Base-by-base conservation (phyloP, 1,140 invertebrate genomes). In the Drosophila pseudoobscura region DNA sequence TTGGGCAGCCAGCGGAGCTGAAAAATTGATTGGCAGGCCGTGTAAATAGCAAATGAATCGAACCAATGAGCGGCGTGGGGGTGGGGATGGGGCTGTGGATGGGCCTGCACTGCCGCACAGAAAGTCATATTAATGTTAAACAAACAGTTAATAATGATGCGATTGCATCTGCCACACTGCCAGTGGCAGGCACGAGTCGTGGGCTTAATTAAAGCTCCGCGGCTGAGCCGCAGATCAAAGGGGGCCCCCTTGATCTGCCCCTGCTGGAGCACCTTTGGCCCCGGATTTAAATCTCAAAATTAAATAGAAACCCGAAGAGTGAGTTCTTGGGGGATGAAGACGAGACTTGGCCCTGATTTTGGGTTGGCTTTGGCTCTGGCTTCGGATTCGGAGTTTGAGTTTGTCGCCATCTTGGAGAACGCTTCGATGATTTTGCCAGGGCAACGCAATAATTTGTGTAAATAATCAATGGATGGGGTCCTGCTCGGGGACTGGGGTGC, bases 371-470 rank as follows among this genome's bases (percentile, higher is more conserved):
- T 15, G 15, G 15, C 15, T 15, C 1, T 68, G 44, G 41, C 20
- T 53, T 50, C 45, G 26, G 50, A 26, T 11, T 39, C 68, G 17
- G 29, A 24, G 66, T 69, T 69, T 57, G 66, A 69, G 64, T 70
- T 61, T 75, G 72, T 61, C 64, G 73, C 74, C 74, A 76, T 75
- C 64, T 76, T 75, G 53, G 49, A 26, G 53, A 51, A 75, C 71
- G 71, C 60, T 68, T 68, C 72, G 64, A 52, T 68, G 74, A 70
- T 45, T 70, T 77, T 41, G 74, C 74, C 74, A 44, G 57, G 64
- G 72, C 74, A 76, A 77, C 73, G 74, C 63, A 76, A 77, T 76
- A 77, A 77, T 77, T 77, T 77, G 74, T 77, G 63, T 76, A 76
- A 76, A 76, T 76, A 76, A 76, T 76, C 72, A 76, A 76, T 76